Evolutionary conservation across 2,888 invertebrate species (phyloP), one percentile per base, ranked within the genome.

Genomic region (Carabus problematicus): DNA sequence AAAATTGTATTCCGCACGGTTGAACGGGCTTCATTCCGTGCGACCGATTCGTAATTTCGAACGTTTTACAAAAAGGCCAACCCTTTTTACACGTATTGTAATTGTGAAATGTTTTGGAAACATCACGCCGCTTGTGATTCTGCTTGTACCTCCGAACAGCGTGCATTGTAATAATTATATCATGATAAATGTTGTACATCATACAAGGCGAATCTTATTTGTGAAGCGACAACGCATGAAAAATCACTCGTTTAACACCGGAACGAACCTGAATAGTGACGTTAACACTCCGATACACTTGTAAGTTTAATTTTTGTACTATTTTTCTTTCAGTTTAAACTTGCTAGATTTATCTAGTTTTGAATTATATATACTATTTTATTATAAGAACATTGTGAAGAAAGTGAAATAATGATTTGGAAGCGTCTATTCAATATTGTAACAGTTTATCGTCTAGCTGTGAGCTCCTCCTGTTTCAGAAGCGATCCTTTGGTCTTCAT

Each of bases 121-220:
- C 79, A 81, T 81, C 81, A 80, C 80, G 77, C 78, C 77, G 76
- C 71, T 77, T 76, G 79, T 80, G 79, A 81, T 80, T 80, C 80
- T 77, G n/a, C 77, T 79, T 79, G 78, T 78, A 60, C 77, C 78
- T 78, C 74, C 74, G 74, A 73, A 62, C 71, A 73, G 8, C 59
- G 8, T 52, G 52, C 19, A 19, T 18, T 29, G 29, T 29, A n/a
- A 29, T 29, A 29, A 29, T 29, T 6, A 29, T 29, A 29, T 29
- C 29, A 29, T 29, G 6, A 29, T 29, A 29, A 29, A 29, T 29
- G 29, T 29, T 29, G 29, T 29, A 29, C 29, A 6, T n/a, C n/a
- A n/a, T 29, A 29, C 29, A 29, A 29, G 2, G 2, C 29, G 29
- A 29, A 29, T 29, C 2, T 29, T 29, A 29, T 29, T 29, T 6